A percentile compares a stretch with the other conserved stretches of the same genome.
Conservation (phyloP, 2,888 invertebrate species). For the Homarus gammarus region DNA sequence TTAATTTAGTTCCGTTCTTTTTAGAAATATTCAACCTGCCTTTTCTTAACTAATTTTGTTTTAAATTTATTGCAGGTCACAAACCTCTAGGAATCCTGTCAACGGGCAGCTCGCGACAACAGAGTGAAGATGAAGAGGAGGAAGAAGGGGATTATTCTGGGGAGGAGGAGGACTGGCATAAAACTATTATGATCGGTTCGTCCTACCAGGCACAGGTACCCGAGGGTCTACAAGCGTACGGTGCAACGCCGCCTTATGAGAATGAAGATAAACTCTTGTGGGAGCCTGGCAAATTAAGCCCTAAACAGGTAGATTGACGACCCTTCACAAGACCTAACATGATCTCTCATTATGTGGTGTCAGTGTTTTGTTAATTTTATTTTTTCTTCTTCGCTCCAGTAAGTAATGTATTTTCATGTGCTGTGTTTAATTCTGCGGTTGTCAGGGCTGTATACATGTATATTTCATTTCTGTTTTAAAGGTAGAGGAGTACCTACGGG, state of each 20-base stretch:
- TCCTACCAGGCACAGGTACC: conserved; percentile 97
- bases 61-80: conserved; percentile 58
- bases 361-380: no score
- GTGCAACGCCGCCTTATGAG: conserved; percentile 92
- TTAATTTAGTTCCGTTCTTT: no score
- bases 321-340: no score
- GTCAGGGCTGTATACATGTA: not conserved
- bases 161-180: conserved; percentile 90
- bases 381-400: not conserved
- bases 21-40: no score
- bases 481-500: conserved; percentile 88
- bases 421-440: not conserved
- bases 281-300: conserved; percentile 90
- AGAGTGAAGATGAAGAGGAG: conserved; percentile 84
- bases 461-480: conserved; percentile 77
- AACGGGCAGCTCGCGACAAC: conserved; percentile 78
- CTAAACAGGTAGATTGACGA: conserved; percentile 79
- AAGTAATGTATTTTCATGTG: not conserved
- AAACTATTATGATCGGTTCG: conserved; percentile 95
- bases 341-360: no score
- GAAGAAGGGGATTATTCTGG: conserved; percentile 87
- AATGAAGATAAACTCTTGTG: conserved; percentile 96
- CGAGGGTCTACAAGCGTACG: conserved; percentile 93
- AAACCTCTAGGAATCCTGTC: conserved; percentile 63
- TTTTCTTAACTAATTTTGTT: no score